phyloP scores from a whole-genome alignment of 2,888 invertebrate genomes.

The Xanthia icteritia region DNA sequence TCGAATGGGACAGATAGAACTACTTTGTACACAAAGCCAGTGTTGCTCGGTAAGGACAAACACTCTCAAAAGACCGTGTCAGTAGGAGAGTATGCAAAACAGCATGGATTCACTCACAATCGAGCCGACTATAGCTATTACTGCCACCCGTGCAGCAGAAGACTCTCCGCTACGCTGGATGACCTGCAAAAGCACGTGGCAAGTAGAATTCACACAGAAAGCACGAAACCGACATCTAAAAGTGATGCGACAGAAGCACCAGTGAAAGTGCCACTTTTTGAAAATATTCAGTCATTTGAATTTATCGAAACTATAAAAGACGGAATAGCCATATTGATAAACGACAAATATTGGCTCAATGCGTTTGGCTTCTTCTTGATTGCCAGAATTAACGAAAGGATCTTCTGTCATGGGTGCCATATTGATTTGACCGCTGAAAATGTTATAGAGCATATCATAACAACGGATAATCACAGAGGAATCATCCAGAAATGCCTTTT shows the following conservation, averaged over 20 bases:
- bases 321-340: background rate
- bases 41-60: slow-evolving; percentile 22
- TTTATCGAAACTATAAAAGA: background rate
- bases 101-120: slow-evolving; percentile 43
- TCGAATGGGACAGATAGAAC: slow-evolving; percentile 34
- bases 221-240: background rate
- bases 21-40: slow-evolving; percentile 45
- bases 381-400: background rate
- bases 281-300: background rate
- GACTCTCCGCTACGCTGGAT: slow-evolving; percentile 23
- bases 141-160: slow-evolving; percentile 37
- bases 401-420: slow-evolving; percentile 44
- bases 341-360: slow-evolving; percentile 32
- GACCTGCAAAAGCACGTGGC: slow-evolving; percentile 37
- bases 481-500: background rate
- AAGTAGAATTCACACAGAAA: slow-evolving; percentile 40
- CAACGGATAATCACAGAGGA: slow-evolving; percentile 11
- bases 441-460: slow-evolving; percentile 10
- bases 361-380: slow-evolving; percentile 32
- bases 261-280: background rate
- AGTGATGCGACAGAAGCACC: background rate
- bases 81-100: slow-evolving; percentile 31
- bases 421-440: slow-evolving; percentile 40
- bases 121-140: slow-evolving; percentile 48
- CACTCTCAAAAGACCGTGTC: background rate